These are phyloP conservation scores for Cryptoprocta ferox DNA, from an alignment of 2,797 vertebrate species.

Conservation along the genomic window DNA sequence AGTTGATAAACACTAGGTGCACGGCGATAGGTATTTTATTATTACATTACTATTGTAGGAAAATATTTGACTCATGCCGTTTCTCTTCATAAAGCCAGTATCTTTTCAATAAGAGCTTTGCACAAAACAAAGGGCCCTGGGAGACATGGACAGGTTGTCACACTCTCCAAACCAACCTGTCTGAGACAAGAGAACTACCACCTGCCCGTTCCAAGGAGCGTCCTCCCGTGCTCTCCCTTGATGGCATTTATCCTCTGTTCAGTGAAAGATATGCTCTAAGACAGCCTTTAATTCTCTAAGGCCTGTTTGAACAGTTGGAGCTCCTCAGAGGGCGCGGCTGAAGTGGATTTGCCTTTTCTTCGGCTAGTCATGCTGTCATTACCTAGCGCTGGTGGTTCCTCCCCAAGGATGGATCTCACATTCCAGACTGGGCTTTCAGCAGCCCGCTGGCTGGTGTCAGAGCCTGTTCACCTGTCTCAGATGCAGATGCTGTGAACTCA, in stretches of 20 bases:
- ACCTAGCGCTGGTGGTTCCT: background rate
- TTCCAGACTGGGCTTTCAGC: background rate
- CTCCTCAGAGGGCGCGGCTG: background rate
- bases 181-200: too few relatives aligned
- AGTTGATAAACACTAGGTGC: background rate
- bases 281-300: background rate
- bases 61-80: background rate
- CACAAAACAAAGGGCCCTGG: background rate
- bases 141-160: background rate
- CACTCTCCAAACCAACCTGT: background rate
- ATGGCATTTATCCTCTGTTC: background rate
- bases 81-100: background rate
- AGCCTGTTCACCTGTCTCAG: background rate
- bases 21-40: background rate
- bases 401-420: background rate
- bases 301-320: background rate
- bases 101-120: background rate
- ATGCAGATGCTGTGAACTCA: background rate
- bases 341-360: background rate
- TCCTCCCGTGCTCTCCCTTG: rapidly evolving
- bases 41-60: background rate
- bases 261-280: background rate
- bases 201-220: background rate
- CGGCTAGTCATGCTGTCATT: background rate
- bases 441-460: background rate